Evolutionary conservation across 2,888 invertebrate genomes (phyloP), one percentile per base, ranked within the genome.

Genomic region (Melieria crassipennis): DNA sequence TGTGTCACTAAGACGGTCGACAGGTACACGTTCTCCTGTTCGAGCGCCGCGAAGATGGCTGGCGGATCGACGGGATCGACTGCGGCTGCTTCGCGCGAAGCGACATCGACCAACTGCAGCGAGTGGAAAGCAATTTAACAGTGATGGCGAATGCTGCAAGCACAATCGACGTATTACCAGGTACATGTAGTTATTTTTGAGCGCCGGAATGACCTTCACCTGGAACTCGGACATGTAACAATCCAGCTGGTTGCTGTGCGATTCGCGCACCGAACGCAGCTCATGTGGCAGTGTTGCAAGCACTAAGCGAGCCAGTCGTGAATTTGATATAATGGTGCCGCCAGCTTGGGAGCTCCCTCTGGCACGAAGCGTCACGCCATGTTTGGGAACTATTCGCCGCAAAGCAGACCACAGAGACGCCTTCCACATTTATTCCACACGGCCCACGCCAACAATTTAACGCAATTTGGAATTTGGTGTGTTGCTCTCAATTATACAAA

Each of bases 141-240:
- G 11, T 55, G 16, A 5, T 4, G 9, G 13, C 16, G 30, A 16
- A 56, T 45, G 6, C 9, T 61, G 10, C 6, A 11, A 46, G 45
- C 4, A 5, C 13, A 9, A 1, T 3, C 13, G 9, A 43, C 7
- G 16, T 0, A 87, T 83, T 86, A 94, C 91, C 83, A 97, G 88
- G 84, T 97, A 98, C 97, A 97, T 98, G 84, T 96, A 97, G 87
- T 98, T 97, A 86, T 97, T 97, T 77, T 92, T 89, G 7, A 97
- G 88, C 0, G 97, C 97, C 16, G 96, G 94, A 58, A 97, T 85
- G 77, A 95, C 90, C 77, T 91, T 89, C 3, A 97, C 89, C 81
- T 91, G 91, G 92, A 94, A 93, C 74, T 87, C 90, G 66, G 86
- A 80, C 67, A 88, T 86, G 71, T 85, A 81, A 50, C 89, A 77